Base-by-base conservation (phyloP, 2,888 invertebrate genomes). In the Cryptocephalus primarius region DNA sequence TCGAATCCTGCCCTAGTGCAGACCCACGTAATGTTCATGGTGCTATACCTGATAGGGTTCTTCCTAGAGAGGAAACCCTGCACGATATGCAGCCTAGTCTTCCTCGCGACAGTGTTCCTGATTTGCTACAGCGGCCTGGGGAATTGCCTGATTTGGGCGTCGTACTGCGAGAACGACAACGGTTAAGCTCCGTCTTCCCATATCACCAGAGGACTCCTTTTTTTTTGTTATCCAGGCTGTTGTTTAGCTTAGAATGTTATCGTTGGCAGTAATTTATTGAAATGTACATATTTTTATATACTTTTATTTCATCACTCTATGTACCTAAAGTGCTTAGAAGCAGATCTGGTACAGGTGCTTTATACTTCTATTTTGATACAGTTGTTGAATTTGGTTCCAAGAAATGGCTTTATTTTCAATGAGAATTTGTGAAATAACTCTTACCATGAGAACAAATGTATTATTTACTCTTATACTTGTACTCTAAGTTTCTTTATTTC, bases 21-120 rank as follows among this genome's bases (percentile, higher is more conserved):
- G 69, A 95, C 95, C 46, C 93, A 95, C 72, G 92, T 94, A 50
- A 90, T 96, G 87, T 96, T 97, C 70, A 92, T 97, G 81, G 87
- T 92, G 55, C 77, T 97, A 45, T 97, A 97, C 72, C 73, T 97
- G 59, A 86, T 95, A 59, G 93, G 96, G 60, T 97, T 97, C 74
- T 96, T 97, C 71, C 75, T 99, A 61, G 95, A 96, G 67, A 77
- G 93, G 62, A 96, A 91, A 69, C 97, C 97, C 1, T 99, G 97
- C 71, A 94, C 94, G 42, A 92, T 96, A 55, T 99, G 97, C 76
- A 92, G 92, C 64, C 74, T 95, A 45, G 88, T 97, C 56, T 99
- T 99, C 73, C 73, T 96, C 44, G 85, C 88, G 36, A 91, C 96
- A 14, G 88, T 96, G 46, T 88, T 88, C 62, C 78, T 97, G 13